These are phyloP conservation scores for Oceanodroma leucorhoa DNA, from an alignment of 2,797 vertebrate genomes.

Conservation along the genomic window DNA sequence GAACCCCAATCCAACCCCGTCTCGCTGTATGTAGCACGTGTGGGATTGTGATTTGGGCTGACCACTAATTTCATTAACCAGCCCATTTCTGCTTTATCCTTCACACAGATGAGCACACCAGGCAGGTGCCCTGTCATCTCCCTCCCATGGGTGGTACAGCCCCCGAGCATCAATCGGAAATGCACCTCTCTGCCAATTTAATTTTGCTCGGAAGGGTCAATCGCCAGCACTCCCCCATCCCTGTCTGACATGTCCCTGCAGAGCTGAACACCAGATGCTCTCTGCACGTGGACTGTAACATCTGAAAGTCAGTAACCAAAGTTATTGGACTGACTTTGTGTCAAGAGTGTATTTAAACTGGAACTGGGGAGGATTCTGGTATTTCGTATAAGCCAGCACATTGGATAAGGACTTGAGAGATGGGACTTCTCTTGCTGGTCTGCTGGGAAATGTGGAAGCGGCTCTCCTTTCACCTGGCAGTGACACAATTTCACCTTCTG, in stretches of 20 bases:
- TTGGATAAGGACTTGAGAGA: neutral
- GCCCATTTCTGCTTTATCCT: neutral
- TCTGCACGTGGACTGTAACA: neutral
- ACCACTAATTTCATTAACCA: neutral
- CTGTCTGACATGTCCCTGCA: neutral
- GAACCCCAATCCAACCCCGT: neutral
- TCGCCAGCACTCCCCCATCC: neutral
- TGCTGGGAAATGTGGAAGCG: neutral
- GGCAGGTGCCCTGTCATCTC: neutral
- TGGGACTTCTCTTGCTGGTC: neutral
- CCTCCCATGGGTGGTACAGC: neutral
- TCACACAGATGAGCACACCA: neutral
- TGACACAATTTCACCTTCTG: neutral
- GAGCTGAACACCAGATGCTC: neutral
- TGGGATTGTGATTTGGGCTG: neutral
- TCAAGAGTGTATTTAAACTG: neutral
- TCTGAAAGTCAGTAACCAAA: neutral
- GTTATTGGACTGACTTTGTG: neutral
- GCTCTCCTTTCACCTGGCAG: neutral
- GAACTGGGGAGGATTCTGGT: neutral
- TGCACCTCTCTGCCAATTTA: neutral
- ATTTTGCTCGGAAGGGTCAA: neutral
- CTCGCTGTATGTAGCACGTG: fast-evolving
- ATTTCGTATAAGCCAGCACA: neutral
- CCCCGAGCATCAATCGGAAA: neutral